Base-by-base conservation (phyloP, 2,113 vertebrate genomes). In the Pavo muticus region DNA sequence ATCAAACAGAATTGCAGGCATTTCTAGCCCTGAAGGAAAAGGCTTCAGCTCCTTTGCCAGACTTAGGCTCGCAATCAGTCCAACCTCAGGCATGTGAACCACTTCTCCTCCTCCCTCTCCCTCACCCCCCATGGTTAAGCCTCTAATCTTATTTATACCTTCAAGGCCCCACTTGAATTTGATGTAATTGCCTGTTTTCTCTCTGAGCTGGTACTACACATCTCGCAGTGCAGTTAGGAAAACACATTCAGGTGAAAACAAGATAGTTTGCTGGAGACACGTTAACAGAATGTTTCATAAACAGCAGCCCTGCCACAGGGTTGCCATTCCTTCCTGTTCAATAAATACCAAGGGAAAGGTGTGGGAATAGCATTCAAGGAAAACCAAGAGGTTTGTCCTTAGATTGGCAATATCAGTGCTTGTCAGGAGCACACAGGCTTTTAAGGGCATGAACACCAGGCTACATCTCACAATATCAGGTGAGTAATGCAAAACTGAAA, bases 141-240 rank as follows among this genome's bases (percentile, higher is more conserved):
- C 72, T 80, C 84, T 92, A 85, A 94, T 94, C 87, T 85, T 91
- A 83, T 94, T 91, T 90, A 77, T 77, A 85, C 35, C 57, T 89
- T 72, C 48, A 76, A 93, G 67, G 93, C 50, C 56, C 17, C 64
- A 37, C 37, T 85, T 67, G 74, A 75, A 91, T 93, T 70, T 88
- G 87, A 85, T 23, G 27, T 13, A 72, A 86, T 70, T 87, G 61
- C 37, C 60, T 45, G 32, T 35, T 95, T 94, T 96, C 37, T 47
- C 68, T 90, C 91, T 39, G 74, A 92, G 73, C 29, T 82, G 35
- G 30, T 59, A 14, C 45, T 59, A 52, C 1, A 3, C 71, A 45
- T 63, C 74, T 77, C 52, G 17, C n/a, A 84, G 10, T 15, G 48
- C 74, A 79, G 67, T 79, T 23, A 83, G 37, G 25, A 87, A 91